phyloP scores from a whole-genome alignment of 2,113 vertebrate species.

The Equus quagga region DNA sequence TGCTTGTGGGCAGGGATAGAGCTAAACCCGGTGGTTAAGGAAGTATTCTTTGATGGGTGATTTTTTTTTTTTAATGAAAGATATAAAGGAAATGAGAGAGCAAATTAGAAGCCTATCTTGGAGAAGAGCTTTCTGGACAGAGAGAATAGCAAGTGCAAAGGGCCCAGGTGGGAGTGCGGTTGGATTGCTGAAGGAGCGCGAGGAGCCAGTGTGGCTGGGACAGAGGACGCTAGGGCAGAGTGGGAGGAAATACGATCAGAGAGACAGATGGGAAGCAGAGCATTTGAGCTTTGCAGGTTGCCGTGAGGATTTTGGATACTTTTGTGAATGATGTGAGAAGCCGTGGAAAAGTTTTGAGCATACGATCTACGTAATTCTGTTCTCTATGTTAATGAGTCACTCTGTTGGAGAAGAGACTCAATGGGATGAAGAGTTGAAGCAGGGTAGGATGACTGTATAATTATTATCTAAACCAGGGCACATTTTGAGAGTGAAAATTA shows the following conservation, averaged over 20 bases:
- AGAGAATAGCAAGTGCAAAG: background rate
- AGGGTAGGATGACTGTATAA: background rate
- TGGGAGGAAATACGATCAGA: background rate
- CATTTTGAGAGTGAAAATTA: background rate
- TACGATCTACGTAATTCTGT: background rate
- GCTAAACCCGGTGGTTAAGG: background rate
- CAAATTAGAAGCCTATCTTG: background rate
- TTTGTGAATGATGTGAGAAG: background rate
- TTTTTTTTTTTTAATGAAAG: background rate
- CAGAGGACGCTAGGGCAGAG: background rate
- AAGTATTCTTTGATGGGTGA: background rate
- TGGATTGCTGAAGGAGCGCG: background rate
- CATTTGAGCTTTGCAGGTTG: no score
- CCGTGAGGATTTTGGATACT: background rate
- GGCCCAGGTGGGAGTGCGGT: fast-evolving
- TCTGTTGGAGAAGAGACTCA: background rate
- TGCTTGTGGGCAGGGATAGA: background rate
- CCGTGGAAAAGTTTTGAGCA: background rate
- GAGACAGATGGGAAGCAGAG: background rate
- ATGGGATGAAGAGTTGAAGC: background rate
- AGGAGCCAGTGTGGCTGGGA: background rate
- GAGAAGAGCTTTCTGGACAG: background rate
- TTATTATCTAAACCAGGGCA: background rate
- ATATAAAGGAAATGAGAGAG: background rate
- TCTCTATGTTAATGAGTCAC: background rate